Conservation (phyloP, 2,888 invertebrate genomes). For the Choristoneura rosaceana region DNA sequence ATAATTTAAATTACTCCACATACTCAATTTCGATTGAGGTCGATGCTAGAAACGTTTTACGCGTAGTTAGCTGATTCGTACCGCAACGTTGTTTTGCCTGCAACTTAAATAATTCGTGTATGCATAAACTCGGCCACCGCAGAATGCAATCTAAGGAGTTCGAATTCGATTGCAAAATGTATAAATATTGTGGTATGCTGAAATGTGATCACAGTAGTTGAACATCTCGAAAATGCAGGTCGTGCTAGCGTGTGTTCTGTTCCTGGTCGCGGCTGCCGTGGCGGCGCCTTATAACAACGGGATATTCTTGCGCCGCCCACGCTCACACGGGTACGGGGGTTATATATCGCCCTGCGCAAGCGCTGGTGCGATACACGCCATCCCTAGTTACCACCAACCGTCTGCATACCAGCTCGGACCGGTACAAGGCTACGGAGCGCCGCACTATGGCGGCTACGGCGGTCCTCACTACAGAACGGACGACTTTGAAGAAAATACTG, state of each 20-base stretch:
- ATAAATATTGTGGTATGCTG: conserved; percentile 67
- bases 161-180: conserved; percentile 55
- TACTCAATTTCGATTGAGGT: conserved; percentile 16
- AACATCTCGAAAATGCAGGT: conserved; percentile 63
- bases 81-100: conserved; percentile 13
- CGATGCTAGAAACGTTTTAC: not conserved
- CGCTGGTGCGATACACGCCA: conserved; percentile 47
- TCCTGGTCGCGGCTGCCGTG: conserved; percentile 50
- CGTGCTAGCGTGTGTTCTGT: conserved; percentile 54
- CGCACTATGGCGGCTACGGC: conserved; percentile 52
- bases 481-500: conserved; percentile 44
- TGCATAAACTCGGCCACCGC: conserved; percentile 64
- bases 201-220: conserved; percentile 56
- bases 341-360: conserved; percentile 64
- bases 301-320: conserved; percentile 55
- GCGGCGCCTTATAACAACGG: conserved; percentile 52
- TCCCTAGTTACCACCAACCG: conserved; percentile 33
- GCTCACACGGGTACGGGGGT: conserved; percentile 51
- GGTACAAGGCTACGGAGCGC: conserved; percentile 36
- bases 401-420: conserved; percentile 32
- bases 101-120: conserved; percentile 45
- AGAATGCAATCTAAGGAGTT: conserved; percentile 60
- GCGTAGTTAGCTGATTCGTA: conserved; percentile 13
- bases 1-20: not conserved
- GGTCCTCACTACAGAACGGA: conserved; percentile 61